Evolutionary conservation across 1,140 invertebrate genomes (phyloP).

Genomic region (Mylabris phalerata): DNA sequence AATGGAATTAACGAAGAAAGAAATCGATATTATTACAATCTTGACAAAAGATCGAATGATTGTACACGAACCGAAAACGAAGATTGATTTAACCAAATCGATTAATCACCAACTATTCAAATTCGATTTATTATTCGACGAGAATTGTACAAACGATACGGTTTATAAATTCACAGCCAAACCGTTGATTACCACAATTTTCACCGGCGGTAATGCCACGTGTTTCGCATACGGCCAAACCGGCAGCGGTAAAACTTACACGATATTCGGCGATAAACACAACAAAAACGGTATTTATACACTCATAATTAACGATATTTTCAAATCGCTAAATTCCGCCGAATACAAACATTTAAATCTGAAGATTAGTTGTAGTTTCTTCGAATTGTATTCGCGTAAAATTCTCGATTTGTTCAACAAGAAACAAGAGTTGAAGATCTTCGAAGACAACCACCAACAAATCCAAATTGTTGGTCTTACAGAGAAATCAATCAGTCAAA

Average conservation of each 20-base stretch:
- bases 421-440: constrained; percentile 79
- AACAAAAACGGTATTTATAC: constrained; percentile 83
- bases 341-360: constrained; percentile 77
- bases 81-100: constrained; percentile 80
- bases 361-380: constrained; percentile 82
- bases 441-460: constrained; percentile 86
- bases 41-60: constrained; percentile 72
- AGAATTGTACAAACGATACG: constrained; percentile 89
- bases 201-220: constrained; percentile 94
- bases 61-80: constrained; percentile 75
- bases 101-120: constrained; percentile 85
- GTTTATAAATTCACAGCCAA: constrained; percentile 94
- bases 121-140: constrained; percentile 99
- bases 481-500: constrained; percentile 74
- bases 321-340: constrained; percentile 60
- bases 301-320: constrained; percentile 87
- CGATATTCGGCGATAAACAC: constrained; percentile 56
- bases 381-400: constrained; percentile 95
- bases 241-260: constrained; percentile 40
- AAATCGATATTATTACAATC: constrained; percentile 79
- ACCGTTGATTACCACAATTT: constrained; percentile 89
- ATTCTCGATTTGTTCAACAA: constrained; percentile 94
- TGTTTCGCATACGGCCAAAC: constrained; percentile 95
- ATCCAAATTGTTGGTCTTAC: constrained; percentile 92
- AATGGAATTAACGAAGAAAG: constrained; percentile 78